These are phyloP conservation scores for Smithornis capensis DNA, from an alignment of 2,113 vertebrate species.

Conservation along the genomic window DNA sequence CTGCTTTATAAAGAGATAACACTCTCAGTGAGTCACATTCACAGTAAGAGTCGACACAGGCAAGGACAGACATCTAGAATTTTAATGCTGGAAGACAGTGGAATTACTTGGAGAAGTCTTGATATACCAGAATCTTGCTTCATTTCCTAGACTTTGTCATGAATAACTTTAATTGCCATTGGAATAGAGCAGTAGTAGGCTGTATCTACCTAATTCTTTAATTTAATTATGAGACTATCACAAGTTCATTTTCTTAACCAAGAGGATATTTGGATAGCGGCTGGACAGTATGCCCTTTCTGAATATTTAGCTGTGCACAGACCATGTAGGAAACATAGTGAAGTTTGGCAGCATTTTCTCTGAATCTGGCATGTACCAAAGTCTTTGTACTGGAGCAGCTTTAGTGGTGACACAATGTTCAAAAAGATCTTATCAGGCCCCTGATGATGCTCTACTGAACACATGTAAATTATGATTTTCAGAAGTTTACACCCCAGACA, in stretches of 20 bases:
- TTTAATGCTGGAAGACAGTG: background rate
- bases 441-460: background rate
- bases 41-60: background rate
- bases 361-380: background rate
- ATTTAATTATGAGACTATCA: background rate
- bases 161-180: background rate
- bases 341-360: background rate
- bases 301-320: background rate
- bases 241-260: background rate
- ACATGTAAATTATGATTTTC: background rate
- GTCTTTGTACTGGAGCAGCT: background rate
- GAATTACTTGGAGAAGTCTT: background rate
- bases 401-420: background rate
- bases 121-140: background rate
- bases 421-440: background rate
- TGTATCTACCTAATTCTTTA: background rate
- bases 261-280: background rate
- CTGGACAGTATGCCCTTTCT: background rate
- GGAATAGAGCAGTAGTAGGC: background rate
- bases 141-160: background rate
- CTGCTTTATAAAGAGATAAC: background rate
- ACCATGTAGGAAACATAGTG: background rate
- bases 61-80: background rate
- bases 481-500: background rate
- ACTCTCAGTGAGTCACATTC: background rate